A percentile compares a stretch with the other conserved stretches of the same genome.
Conservation (phyloP, 2,888 invertebrate species). For the Eristalis tenax region DNA sequence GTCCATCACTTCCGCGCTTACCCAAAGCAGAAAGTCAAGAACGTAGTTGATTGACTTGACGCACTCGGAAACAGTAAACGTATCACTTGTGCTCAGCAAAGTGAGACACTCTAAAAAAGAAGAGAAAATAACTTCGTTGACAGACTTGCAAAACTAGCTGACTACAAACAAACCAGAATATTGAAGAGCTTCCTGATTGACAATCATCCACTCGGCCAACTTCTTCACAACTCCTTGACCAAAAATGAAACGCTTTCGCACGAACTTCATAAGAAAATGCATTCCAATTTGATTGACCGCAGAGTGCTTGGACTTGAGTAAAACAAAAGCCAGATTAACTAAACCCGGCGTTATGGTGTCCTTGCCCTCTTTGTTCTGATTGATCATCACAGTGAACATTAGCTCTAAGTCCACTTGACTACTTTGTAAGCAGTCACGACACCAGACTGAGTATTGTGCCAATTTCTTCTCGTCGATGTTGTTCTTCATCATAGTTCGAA, state of each 20-base stretch:
- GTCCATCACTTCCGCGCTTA: conserved; percentile 36
- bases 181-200: conserved; percentile 83
- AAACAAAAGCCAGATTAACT: conserved; percentile 82
- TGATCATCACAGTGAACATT: conserved; percentile 78
- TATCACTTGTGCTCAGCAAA: conserved; percentile 78
- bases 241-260: conserved; percentile 83
- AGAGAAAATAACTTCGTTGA: not conserved
- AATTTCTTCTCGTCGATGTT: conserved; percentile 81
- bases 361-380: conserved; percentile 80
- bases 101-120: conserved; percentile 78
- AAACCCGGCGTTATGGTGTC: conserved; percentile 82
- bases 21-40: conserved; percentile 79
- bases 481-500: conserved; percentile 78
- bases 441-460: conserved; percentile 83
- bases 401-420: conserved; percentile 77
- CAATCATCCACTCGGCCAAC: conserved; percentile 83
- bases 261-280: conserved; percentile 83
- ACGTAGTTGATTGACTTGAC: conserved; percentile 78
- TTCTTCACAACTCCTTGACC: conserved; percentile 83
- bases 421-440: conserved; percentile 80
- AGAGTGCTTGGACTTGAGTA: conserved; percentile 80
- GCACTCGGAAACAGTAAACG: conserved; percentile 80
- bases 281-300: conserved; percentile 82
- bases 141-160: not conserved
- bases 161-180: conserved; percentile 82